These are phyloP conservation scores for Diadumene lineata DNA, from an alignment of 92 coral and sea anemone genomes.

Conservation along the genomic window DNA sequence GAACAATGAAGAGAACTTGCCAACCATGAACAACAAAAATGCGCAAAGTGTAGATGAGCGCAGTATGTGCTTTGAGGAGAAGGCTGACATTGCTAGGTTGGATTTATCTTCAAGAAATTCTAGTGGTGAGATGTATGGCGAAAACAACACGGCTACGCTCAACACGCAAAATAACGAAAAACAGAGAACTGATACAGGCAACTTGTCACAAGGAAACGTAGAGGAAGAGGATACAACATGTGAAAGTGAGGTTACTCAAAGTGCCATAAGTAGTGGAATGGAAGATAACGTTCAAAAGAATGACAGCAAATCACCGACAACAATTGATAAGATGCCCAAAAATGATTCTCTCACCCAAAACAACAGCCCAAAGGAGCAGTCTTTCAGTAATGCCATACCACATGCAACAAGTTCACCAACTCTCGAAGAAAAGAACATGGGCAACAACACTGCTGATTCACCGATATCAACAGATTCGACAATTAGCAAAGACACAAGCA, in stretches of 20 bases:
- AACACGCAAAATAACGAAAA: too few species aligned
- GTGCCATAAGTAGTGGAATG: background rate
- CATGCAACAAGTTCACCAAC: constrained; percentile 1
- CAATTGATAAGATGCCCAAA: background rate
- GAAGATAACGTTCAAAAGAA: background rate
- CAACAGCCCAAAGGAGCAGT: background rate
- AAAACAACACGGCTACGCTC: too few species aligned
- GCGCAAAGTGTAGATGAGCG: too few species aligned
- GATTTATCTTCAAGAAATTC: too few species aligned
- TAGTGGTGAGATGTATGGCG: too few species aligned
- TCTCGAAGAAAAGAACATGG: background rate
- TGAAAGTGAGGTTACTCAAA: background rate
- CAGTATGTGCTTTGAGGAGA: too few species aligned
- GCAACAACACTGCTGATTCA: background rate
- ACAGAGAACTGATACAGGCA: too few species aligned
- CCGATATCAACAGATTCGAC: too few species aligned
- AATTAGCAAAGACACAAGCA: background rate
- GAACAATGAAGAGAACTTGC: too few species aligned
- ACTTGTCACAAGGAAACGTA: background rate
- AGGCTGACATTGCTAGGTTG: too few species aligned
- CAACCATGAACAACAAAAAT: too few species aligned
- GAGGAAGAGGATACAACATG: background rate
- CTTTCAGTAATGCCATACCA: background rate
- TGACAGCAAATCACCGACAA: background rate
- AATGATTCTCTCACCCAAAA: background rate